These are phyloP conservation scores for Lindbergichthys nudifrons DNA, from an alignment of 2,797 vertebrate species.

Conservation along the genomic window DNA sequence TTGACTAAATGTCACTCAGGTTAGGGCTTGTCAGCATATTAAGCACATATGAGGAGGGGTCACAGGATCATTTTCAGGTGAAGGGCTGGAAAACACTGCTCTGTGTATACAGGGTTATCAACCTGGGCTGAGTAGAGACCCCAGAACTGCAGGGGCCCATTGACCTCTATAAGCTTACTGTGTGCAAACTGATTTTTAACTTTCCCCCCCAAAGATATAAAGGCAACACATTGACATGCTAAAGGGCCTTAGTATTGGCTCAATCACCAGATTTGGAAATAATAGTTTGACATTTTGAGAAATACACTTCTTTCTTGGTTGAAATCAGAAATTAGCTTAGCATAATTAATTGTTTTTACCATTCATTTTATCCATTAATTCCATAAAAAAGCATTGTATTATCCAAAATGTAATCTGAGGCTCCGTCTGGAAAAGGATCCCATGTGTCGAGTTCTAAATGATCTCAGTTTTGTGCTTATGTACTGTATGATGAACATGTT, in stretches of 20 bases:
- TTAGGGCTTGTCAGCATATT: not conserved
- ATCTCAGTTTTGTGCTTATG: conserved; percentile 3
- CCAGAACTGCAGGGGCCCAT: not conserved
- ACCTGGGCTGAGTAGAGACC: not conserved
- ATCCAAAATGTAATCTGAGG: not conserved
- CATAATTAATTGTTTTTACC: not conserved
- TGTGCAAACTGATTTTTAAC: not conserved
- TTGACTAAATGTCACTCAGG: not conserved
- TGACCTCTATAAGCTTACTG: not conserved
- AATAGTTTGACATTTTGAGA: conserved; percentile 3
- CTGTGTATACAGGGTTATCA: not conserved
- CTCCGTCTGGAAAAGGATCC: not conserved
- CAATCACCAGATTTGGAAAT: not conserved
- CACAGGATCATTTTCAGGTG: not conserved
- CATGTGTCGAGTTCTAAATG: not conserved
- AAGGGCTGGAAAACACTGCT: too few relatives aligned
- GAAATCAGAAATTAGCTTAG: not conserved
- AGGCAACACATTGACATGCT: conserved; percentile 1
- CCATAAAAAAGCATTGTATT: not conserved
- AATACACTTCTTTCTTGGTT: not conserved
- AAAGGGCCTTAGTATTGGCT: not conserved
- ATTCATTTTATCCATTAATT: not conserved
- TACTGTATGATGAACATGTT: not conserved
- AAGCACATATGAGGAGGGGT: not conserved
- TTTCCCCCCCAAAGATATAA: not conserved